These are phyloP conservation scores for Rhipidura dahli DNA, from an alignment of 2,113 vertebrate species.

Conservation along the genomic window DNA sequence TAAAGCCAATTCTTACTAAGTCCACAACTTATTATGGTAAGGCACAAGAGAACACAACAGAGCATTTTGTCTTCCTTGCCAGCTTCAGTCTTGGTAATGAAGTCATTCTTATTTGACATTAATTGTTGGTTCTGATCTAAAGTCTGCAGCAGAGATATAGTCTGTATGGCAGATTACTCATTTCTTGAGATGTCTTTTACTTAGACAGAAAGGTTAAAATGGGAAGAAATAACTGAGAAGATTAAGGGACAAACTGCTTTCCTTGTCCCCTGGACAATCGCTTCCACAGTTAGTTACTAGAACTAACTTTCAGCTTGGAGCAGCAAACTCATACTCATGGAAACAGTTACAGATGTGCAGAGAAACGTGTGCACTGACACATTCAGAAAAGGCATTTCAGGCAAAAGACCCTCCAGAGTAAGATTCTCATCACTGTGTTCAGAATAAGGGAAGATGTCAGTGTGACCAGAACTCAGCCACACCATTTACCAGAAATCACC, in stretches of 20 bases:
- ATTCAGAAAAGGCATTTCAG: background rate
- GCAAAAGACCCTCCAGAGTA: background rate
- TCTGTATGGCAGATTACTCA: background rate
- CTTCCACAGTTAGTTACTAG: background rate
- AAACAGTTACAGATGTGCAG: background rate
- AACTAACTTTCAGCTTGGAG: background rate
- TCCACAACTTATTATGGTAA: background rate
- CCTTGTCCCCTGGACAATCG: background rate
- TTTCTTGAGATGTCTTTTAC: background rate
- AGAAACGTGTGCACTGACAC: background rate
- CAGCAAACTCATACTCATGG: background rate
- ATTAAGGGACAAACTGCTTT: background rate
- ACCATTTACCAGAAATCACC: background rate
- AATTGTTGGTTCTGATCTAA: background rate
- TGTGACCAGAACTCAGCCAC: background rate
- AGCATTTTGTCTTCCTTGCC: background rate
- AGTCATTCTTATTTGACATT: slow-evolving; percentile 12
- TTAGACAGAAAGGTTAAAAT: background rate
- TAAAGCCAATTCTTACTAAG: background rate
- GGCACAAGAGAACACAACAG: slow-evolving; percentile 8
- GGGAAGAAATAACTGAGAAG: background rate
- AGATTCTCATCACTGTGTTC: background rate
- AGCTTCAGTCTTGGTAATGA: slow-evolving; percentile 35
- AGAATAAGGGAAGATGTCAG: background rate
- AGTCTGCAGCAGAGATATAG: background rate